Conservation (phyloP, 2,888 invertebrate genomes). For the Papilio protenor region DNA sequence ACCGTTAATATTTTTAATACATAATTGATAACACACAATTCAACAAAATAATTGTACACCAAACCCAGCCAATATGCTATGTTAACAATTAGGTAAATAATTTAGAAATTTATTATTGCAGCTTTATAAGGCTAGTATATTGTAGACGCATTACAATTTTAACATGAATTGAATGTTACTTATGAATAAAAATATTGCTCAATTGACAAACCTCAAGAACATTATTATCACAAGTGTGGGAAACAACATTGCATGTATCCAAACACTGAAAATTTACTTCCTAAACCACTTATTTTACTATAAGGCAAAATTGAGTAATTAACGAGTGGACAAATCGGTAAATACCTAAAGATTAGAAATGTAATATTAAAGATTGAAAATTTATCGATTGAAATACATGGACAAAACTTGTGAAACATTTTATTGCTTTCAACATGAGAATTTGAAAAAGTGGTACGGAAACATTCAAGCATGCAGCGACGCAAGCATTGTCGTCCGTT, state of each 20-base stretch:
- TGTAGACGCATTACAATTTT: conserved; percentile 22
- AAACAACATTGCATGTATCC: background rate
- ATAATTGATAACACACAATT: conserved; percentile 39
- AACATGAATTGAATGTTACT: conserved; percentile 32
- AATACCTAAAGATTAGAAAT: conserved; percentile 19
- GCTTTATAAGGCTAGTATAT: conserved; percentile 34
- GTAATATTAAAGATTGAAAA: conserved; percentile 25
- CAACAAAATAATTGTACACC: conserved; percentile 38
- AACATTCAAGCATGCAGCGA: conserved; percentile 18
- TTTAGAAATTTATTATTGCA: conserved; percentile 29
- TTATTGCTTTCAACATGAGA: conserved; percentile 20
- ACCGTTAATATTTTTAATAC: conserved; percentile 42
- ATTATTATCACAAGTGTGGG: conserved; percentile 6
- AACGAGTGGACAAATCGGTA: conserved; percentile 33
- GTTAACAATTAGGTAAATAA: conserved; percentile 33
- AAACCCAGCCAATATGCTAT: conserved; percentile 30
- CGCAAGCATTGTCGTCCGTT: conserved; percentile 9
- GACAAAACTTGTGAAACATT: conserved; percentile 16
- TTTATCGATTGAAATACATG: conserved; percentile 9
- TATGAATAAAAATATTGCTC: conserved; percentile 11
- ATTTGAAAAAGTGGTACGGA: conserved; percentile 2
- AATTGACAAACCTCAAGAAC: conserved; percentile 3
- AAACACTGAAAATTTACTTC: conserved; percentile 32
- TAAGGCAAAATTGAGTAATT: conserved; percentile 39
- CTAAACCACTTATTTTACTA: conserved; percentile 38